Evolutionary conservation across 2,113 vertebrate species (phyloP), one percentile per base, ranked within the genome.

Genomic region (Microtus pennsylvanicus): DNA sequence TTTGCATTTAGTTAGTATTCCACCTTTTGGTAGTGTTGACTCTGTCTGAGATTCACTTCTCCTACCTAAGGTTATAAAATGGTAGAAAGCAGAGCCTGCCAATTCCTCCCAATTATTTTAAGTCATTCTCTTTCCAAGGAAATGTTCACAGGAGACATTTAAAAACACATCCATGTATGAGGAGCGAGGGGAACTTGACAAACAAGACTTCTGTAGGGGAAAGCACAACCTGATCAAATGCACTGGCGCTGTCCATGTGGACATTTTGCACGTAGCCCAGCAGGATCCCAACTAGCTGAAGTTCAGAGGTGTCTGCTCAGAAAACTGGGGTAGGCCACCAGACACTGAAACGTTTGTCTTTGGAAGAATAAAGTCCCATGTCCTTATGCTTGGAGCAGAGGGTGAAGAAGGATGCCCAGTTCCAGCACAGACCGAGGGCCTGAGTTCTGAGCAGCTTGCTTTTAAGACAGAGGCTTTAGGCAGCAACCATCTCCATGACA

Each of bases 401-500:
- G 7, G 10, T 24, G 2, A 0, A 33, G 14, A 28, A 85, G 33
- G 3, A 17, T 30, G 61, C 7, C 87, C 52, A 10, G 26, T 21
- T 28, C 50, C 50, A 26, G 13, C 72, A 77, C 1, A 35, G 2
- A 35, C 22, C 4, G 10, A 45, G n/a, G 19, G 4, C 33, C 47
- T 10, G 2, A 72, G 52, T 81, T 83, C 28, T 52, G 19, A 89
- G 88, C 22, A 55, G 55, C 83, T 95, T 45, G 19, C 74, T 75
- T 74, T 95, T 97, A 92, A 98, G 96, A 90, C 45, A 3, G 74
- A 91, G 96, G 82, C 33, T 16, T 52, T 17, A 91, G 70, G 76
- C 75, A 87, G 72, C 38, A 90, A 63, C 90, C 74, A 74, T 76
- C 52, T 96, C 91, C 97, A 93, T 94, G 94, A 89, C 78, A 33